Base-by-base conservation (phyloP, 2,888 invertebrate genomes). In the Tenthredo mesomela region DNA sequence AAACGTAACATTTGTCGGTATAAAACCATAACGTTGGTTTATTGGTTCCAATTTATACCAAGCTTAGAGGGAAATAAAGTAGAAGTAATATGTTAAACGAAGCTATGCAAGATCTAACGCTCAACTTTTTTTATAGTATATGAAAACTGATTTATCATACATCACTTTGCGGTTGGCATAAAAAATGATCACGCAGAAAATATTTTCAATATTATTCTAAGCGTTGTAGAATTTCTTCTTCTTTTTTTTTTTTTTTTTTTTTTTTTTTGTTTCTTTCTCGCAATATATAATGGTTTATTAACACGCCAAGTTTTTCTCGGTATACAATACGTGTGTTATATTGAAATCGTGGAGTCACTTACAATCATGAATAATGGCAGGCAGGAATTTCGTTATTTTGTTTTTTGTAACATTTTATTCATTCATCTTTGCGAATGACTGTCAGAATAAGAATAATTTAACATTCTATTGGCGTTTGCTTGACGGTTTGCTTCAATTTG, bases 1-100 rank as follows among this genome's bases (percentile, higher is more conserved):
- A 37, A 61, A 5, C 61, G 80, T 80, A 80, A 61, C 80, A 80
- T 40, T 80, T 40, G 80, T 61, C 61, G 80, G 80, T 80, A 80
- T 80, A 40, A 80, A 33, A 37, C 61, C 58, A 58, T 58, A 40
- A n/a, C 21, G 21, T 15, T 58, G 37, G 21, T 40, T 58, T 61
- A 47, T 54, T 54, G 54, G 54, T 78, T 29, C 37, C 18, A 78
- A 78, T 78, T 78, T 78, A 54, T 33, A n/a, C 37, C 10, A 33
- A 54, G 54, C 78, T 78, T 58, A 50, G 18, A 12, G 54, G 6
- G 25, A 47, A 47, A 47, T 21, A 58, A 78, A 50, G 54, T 33
- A 43, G 15, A 47, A 75, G 47, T 25, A 10, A 75, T 43, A 47
- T 47, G 43, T 50, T 77, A 50, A 77, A 25, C 50, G 9, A 77